These are phyloP conservation scores for Trypoxylus dichotomus DNA, from an alignment of 1,140 invertebrate species.

Conservation along the genomic window DNA sequence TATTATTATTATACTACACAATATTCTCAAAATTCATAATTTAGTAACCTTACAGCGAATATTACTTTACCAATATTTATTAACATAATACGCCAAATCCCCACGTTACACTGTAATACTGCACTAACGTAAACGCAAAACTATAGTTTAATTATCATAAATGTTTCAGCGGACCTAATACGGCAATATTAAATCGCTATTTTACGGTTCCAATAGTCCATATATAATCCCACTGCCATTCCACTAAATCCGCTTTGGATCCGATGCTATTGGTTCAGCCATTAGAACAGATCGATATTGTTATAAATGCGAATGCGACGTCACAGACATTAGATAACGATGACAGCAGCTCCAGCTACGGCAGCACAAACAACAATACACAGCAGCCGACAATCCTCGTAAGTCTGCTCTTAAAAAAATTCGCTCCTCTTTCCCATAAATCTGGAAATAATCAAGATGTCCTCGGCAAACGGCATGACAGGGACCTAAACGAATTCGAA, in stretches of 20 bases:
- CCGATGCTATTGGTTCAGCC: conserved; percentile 16
- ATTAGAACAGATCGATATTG: conserved; percentile 28
- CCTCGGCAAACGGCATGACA: not conserved
- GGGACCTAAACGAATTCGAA: not conserved
- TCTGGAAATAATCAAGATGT: conserved; percentile 14
- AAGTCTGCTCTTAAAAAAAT: not conserved
- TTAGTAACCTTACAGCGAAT: too few species aligned
- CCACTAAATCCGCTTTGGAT: conserved; percentile 9
- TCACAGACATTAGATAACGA: conserved; percentile 11
- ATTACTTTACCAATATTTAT: too few species aligned
- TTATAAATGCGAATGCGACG: conserved; percentile 13
- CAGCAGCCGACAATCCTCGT: not conserved
- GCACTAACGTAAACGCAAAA: not conserved
- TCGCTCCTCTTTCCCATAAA: not conserved
- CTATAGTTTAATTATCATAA: conserved; percentile 25
- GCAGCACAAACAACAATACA: not conserved
- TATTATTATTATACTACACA: too few species aligned
- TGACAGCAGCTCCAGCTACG: not conserved
- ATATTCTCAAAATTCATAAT: too few species aligned
- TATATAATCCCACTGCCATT: conserved; percentile 18
- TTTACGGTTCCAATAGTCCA: conserved; percentile 17
- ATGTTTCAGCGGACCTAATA: conserved; percentile 24
- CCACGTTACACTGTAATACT: not conserved
- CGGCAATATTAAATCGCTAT: not conserved
- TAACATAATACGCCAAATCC: too few species aligned